Evolutionary conservation across 2,113 vertebrate species (phyloP).

Genomic region (Thryonomys swinderianus): DNA sequence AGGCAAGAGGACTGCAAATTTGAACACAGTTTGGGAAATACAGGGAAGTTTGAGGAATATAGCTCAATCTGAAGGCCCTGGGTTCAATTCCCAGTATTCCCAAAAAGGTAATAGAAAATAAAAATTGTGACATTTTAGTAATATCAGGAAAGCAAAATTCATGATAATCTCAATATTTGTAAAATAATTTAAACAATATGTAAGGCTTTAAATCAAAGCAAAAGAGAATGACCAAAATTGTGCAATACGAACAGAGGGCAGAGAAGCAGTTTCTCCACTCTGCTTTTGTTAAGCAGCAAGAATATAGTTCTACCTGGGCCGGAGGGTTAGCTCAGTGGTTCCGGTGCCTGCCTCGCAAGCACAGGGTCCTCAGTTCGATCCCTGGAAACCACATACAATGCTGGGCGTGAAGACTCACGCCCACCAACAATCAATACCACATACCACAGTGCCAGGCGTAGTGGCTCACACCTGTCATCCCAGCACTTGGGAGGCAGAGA

Average conservation of each 20-base stretch:
- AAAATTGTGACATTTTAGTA: slow-evolving; percentile 33
- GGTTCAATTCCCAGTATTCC: neutral
- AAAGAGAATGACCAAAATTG: slow-evolving; percentile 13
- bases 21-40: neutral
- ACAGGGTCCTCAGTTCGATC: no score
- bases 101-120: neutral
- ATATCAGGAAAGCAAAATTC: slow-evolving; percentile 42
- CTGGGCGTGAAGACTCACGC: no score
- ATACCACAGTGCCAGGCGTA: no score
- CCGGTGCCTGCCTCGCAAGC: no score
- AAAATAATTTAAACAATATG: neutral
- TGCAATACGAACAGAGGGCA: neutral
- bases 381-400: no score
- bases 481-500: no score
- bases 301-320: slow-evolving; percentile 3
- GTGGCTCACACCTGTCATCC: no score
- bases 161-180: neutral
- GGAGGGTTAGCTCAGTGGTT: no score
- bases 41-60: neutral
- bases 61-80: neutral
- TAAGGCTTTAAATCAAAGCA: slow-evolving; percentile 35
- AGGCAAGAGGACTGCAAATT: neutral
- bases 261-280: neutral
- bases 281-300: neutral
- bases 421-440: no score